These are phyloP conservation scores for Scaptomyza tumidula DNA, from an alignment of 2,888 invertebrate species.

Conservation along the genomic window DNA sequence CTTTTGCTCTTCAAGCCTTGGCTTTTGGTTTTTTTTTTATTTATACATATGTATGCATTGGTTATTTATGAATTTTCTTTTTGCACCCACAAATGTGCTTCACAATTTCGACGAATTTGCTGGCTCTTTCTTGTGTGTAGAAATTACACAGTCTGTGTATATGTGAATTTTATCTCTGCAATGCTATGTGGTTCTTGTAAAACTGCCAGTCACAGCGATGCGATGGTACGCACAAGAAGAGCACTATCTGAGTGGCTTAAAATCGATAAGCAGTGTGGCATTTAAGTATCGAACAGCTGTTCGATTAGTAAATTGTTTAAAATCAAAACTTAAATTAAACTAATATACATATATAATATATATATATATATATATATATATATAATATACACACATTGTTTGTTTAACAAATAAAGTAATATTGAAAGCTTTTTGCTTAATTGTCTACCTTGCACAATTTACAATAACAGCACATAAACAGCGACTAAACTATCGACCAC, in stretches of 20 bases:
- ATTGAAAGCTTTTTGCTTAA: no score
- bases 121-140: slow-evolving; percentile 48
- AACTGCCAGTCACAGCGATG: slow-evolving; percentile 58
- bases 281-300: slow-evolving; percentile 38
- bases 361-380: no score
- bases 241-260: not conserved
- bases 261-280: slow-evolving; percentile 46
- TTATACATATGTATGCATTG: slow-evolving; percentile 27
- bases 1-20: slow-evolving; percentile 13
- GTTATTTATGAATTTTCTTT: slow-evolving; percentile 20
- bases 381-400: not conserved
- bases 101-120: slow-evolving; percentile 37
- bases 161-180: slow-evolving; percentile 66
- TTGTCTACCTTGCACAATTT: not conserved
- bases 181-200: slow-evolving; percentile 62
- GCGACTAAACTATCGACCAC: slow-evolving; percentile 4
- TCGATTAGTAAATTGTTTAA: not conserved
- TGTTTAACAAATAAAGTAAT: not conserved
- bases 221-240: slow-evolving; percentile 38
- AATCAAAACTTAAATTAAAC: not conserved
- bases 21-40: slow-evolving; percentile 10
- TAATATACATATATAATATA: no score
- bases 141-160: slow-evolving; percentile 67
- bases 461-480: not conserved
- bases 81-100: slow-evolving; percentile 41